Evolutionary conservation across 1,140 invertebrate genomes (phyloP).

Genomic region (Orius laevigatus): DNA sequence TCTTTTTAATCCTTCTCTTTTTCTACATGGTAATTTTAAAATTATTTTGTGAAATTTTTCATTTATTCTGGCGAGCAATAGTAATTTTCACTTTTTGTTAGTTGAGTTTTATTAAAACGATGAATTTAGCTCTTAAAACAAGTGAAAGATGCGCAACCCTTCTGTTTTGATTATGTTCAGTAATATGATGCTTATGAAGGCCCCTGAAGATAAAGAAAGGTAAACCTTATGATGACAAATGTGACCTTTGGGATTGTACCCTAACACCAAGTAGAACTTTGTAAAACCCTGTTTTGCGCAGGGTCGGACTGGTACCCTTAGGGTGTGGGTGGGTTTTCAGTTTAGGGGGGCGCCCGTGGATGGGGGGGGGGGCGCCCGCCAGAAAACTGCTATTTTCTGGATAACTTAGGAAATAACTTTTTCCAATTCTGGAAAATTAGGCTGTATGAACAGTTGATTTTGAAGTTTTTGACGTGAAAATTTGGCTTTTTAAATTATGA

Average conservation of each 20-base stretch:
- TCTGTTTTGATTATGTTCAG: conserved; percentile 80
- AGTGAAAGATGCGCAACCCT: conserved; percentile 50
- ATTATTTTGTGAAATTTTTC: conserved; percentile 75
- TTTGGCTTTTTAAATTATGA: too few species aligned
- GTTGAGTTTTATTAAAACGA: neutral
- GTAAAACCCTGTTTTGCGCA: too few species aligned
- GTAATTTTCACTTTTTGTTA: neutral
- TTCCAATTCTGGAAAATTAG: too few species aligned
- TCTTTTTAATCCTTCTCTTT: conserved; percentile 82
- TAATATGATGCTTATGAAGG: conserved; percentile 75
- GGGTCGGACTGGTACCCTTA: too few species aligned
- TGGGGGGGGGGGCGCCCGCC: too few species aligned
- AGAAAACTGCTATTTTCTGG: too few species aligned
- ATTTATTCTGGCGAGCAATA: conserved; percentile 38
- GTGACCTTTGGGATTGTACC: conserved; percentile 57
- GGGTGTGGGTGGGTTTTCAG: too few species aligned
- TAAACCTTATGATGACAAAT: conserved; percentile 28
- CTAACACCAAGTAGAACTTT: conserved; percentile 39
- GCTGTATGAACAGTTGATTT: too few species aligned
- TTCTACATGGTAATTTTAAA: conserved; percentile 86
- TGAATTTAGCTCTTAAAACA: conserved; percentile 24
- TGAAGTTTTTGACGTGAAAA: too few species aligned
- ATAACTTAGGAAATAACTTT: too few species aligned
- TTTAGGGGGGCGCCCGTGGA: too few species aligned
- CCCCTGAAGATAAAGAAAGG: conserved; percentile 23